Percentiles rank a stretch among this genome's conserved stretches.
These are phyloP conservation scores for Solea solea DNA, from an alignment of 2,113 vertebrate species.

Conservation along the genomic window DNA sequence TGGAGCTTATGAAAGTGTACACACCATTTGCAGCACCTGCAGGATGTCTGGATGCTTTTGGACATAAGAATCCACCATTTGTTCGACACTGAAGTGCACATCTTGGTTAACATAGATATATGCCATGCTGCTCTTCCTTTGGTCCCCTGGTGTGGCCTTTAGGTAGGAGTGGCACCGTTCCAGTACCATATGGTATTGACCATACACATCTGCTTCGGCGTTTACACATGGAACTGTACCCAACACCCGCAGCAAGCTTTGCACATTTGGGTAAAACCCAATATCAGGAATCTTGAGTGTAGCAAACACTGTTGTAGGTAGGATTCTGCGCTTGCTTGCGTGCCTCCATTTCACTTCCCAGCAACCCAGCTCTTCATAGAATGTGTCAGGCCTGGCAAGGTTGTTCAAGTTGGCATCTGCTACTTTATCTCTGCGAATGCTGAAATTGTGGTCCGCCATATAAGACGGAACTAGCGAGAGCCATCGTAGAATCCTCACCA, in stretches of 20 bases:
- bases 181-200: slow-evolving; percentile 84
- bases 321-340: slow-evolving; percentile 83
- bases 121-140: slow-evolving; percentile 79
- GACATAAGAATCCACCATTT: slow-evolving; percentile 81
- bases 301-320: slow-evolving; percentile 82
- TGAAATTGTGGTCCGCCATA: slow-evolving; percentile 86
- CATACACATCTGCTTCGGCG: slow-evolving; percentile 82
- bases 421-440: slow-evolving; percentile 85
- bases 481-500: slow-evolving; percentile 85
- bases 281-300: slow-evolving; percentile 85
- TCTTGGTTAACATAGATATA: slow-evolving; percentile 84
- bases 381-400: slow-evolving; percentile 81
- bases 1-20: neutral
- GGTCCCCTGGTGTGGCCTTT: slow-evolving; percentile 71
- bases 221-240: slow-evolving; percentile 84
- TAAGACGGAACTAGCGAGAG: slow-evolving; percentile 83
- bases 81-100: slow-evolving; percentile 81
- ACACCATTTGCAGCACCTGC: slow-evolving; percentile 74
- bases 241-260: slow-evolving; percentile 82
- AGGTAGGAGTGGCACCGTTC: slow-evolving; percentile 80
- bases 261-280: slow-evolving; percentile 84
- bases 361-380: slow-evolving; percentile 84
- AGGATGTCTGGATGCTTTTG: slow-evolving; percentile 81
- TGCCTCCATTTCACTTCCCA: slow-evolving; percentile 86
- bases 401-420: slow-evolving; percentile 85